phyloP scores from a whole-genome alignment of 2,113 vertebrate species.

The Leiothrix lutea region DNA sequence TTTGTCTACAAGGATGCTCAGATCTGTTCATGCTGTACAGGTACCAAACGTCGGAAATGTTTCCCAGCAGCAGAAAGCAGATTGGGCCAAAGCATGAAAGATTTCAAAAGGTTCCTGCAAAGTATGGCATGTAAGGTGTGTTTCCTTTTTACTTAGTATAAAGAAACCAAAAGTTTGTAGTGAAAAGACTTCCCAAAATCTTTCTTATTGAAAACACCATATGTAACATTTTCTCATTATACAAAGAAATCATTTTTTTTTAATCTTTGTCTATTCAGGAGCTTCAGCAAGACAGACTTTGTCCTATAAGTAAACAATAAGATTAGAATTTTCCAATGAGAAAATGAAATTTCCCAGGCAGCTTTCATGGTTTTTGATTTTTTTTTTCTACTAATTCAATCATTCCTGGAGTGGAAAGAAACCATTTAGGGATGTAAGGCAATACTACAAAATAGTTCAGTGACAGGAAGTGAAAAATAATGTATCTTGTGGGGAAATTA shows the following conservation, averaged over 20 bases:
- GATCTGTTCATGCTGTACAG: not conserved
- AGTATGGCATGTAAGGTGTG: not conserved
- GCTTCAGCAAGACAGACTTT: not conserved
- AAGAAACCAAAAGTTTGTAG: not conserved
- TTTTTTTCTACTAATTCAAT: not conserved
- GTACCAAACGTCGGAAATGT: not conserved
- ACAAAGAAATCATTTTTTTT: not conserved
- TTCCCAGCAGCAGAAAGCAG: not conserved
- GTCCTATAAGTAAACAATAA: not conserved
- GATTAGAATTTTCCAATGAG: not conserved
- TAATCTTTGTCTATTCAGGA: not conserved
- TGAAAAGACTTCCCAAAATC: not conserved
- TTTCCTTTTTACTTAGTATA: not conserved
- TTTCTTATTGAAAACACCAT: not conserved
- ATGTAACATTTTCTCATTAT: not conserved
- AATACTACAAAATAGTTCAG: slow-evolving; percentile 4
- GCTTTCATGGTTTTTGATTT: not conserved
- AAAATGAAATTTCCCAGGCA: not conserved
- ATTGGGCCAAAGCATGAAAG: not conserved
- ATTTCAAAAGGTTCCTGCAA: not conserved
- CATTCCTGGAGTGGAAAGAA: slow-evolving; percentile 12
- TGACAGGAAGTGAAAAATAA: slow-evolving; percentile 47
- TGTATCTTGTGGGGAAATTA: slow-evolving; percentile 45
- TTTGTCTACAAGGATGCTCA: not conserved
- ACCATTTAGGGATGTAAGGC: not conserved